Base-by-base conservation (phyloP, 2,888 invertebrate species). In the Eristalis pertinax region DNA sequence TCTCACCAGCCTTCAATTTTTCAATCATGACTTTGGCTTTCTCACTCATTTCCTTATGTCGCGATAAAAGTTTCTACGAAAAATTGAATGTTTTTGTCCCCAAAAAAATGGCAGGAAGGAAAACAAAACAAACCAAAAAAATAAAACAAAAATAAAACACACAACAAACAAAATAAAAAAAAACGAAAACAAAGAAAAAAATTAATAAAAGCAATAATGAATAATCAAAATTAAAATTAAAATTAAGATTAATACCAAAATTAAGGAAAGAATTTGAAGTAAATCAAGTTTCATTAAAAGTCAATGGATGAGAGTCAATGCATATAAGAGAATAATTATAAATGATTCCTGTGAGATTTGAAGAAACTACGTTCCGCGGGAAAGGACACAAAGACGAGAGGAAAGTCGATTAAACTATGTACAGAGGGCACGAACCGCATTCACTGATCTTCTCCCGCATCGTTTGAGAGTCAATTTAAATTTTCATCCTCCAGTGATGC, bases 31-130 rank as follows among this genome's bases (percentile, higher is more conserved):
- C 90, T 89, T 93, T 93, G 85, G 93, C 93, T 90, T 93, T 93
- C 91, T 93, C 93, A 90, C 93, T 93, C 92, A 93, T 92, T 92
- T 93, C 92, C 90, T 93, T 93, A 90, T 93, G 93, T 89, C 93
- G 92, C 88, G 91, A 91, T 90, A 93, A 91, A 90, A 93, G 92
- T 91, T 92, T 92, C 93, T 93, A 91, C 89, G 90, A 90, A 88
- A 85, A 89, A 79, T 85, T 88, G 89, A 89, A 90, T 84, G 88
- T 88, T 89, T 90, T 87, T 88, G 89, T 90, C 84, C 80, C 77
- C 84, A 86, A 85, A 86, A 79, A n/a, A n/a, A n/a, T n/a, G 15
- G 15, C 43, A 43, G 78, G 89, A 89, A 62, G 56, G 38, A 79
- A 89, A 87, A 88, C 24, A 32, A 86, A 81, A 65, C 13, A 70